These are phyloP conservation scores for Sebastes kiyomatsui DNA, from an alignment of 2,797 vertebrate species.

Conservation along the genomic window DNA sequence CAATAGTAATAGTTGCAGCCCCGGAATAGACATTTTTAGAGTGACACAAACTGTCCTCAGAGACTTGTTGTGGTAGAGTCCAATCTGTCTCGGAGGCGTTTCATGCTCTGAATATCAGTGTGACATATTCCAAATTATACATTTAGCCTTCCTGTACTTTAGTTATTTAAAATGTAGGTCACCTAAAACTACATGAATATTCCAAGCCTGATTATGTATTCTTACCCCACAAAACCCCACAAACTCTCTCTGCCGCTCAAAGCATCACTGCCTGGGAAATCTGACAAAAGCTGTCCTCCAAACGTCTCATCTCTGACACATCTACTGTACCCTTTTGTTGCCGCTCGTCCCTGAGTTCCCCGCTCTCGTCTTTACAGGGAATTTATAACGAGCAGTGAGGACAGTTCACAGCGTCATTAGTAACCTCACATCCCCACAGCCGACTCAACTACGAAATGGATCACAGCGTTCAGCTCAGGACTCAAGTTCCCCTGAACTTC, in stretches of 20 bases:
- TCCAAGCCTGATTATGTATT: background rate
- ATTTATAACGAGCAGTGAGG: background rate
- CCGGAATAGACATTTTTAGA: background rate
- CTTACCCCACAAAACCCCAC: background rate
- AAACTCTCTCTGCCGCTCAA: background rate
- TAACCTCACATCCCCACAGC: background rate
- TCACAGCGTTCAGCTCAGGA: background rate
- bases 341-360: background rate
- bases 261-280: background rate
- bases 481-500: no score
- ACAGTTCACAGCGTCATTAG: background rate
- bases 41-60: constrained; percentile 3
- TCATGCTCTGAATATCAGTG: constrained; percentile 37
- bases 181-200: background rate
- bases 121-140: constrained; percentile 1
- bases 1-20: background rate
- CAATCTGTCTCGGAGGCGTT: constrained; percentile 18
- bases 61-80: background rate
- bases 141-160: background rate
- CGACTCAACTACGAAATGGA: background rate
- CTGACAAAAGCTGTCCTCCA: background rate
- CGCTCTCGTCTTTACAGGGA: background rate
- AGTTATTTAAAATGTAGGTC: constrained; percentile 3
- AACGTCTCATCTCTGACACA: background rate
- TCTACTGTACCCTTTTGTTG: background rate